A percentile compares a stretch with the other conserved stretches of the same genome.
These are phyloP conservation scores for Platyrinchus mystaceus DNA, from an alignment of 2,797 vertebrate genomes.

Conservation along the genomic window DNA sequence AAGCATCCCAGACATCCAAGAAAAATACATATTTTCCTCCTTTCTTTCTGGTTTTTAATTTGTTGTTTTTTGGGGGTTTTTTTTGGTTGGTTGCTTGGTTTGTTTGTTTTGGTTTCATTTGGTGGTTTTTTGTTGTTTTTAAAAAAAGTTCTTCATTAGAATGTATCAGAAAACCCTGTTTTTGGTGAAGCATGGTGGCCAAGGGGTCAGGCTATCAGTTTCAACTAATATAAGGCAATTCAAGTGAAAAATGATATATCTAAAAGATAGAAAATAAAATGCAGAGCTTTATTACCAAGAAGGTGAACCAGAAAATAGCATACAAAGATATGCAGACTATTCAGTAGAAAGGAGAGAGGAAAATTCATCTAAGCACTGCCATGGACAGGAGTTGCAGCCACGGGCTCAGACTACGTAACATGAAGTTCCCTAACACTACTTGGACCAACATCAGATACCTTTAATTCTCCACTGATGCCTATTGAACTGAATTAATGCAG, in stretches of 20 bases:
- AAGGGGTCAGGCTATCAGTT: conserved; percentile 28
- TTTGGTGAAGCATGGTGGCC: conserved; percentile 16
- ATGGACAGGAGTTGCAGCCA: background rate
- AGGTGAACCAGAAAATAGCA: background rate
- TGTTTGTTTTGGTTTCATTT: background rate
- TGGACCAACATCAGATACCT: background rate
- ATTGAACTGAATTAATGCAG: background rate
- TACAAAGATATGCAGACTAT: background rate
- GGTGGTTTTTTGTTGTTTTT: background rate
- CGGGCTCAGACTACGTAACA: background rate
- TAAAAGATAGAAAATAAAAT: conserved; percentile 17
- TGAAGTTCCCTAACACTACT: background rate
- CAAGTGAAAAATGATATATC: background rate
- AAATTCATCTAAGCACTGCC: background rate
- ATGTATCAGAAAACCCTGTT: background rate
- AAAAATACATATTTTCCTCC: background rate
- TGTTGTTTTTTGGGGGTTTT: no score
- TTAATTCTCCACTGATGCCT: background rate
- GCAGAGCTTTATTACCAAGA: background rate
- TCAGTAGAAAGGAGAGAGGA: background rate
- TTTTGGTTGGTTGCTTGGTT: background rate
- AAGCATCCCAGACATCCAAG: background rate
- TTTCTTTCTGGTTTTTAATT: background rate
- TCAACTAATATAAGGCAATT: background rate
- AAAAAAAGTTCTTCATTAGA: background rate